Percentiles rank a stretch among this genome's conserved stretches.
These are phyloP conservation scores for Sycophila sp. DNA, from an alignment of 1,140 invertebrate genomes.

Conservation along the genomic window DNA sequence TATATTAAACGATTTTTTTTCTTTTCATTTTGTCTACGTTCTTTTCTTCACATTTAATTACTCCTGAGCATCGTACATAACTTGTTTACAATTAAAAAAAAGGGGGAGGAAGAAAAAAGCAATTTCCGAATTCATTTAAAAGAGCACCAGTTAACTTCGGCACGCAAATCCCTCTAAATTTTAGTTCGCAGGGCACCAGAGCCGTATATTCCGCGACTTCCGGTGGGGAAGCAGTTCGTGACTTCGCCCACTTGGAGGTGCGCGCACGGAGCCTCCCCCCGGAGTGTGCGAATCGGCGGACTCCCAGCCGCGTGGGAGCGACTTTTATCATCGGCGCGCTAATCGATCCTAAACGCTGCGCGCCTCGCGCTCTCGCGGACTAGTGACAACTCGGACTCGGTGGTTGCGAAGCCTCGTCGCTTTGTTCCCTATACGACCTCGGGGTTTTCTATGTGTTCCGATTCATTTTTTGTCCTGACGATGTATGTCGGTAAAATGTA, in stretches of 20 bases:
- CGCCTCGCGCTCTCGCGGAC: not conserved
- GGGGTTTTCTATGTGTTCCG: too few species aligned
- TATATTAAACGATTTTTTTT: too few species aligned
- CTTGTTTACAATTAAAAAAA: too few species aligned
- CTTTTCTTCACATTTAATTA: too few species aligned
- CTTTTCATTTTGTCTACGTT: too few species aligned
- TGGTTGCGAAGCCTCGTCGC: not conserved
- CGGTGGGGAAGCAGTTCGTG: not conserved
- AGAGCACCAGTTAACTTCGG: not conserved
- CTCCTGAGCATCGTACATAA: too few species aligned
- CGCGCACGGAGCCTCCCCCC: too few species aligned
- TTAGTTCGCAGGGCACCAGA: not conserved
- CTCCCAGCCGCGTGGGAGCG: not conserved
- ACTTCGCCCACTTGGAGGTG: not conserved
- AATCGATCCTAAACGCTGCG: conserved; percentile 27
- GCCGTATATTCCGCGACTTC: not conserved
- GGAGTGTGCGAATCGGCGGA: too few species aligned
- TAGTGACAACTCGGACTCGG: conserved; percentile 13
- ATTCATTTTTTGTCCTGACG: not conserved
- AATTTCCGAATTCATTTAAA: too few species aligned
- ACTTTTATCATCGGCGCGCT: conserved; percentile 10
- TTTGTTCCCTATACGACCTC: too few species aligned
- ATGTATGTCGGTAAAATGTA: not conserved
- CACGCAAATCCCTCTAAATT: not conserved
- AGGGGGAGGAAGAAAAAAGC: too few species aligned